Conservation (phyloP, 2,888 invertebrate species). For the Cheilosia pagana region DNA sequence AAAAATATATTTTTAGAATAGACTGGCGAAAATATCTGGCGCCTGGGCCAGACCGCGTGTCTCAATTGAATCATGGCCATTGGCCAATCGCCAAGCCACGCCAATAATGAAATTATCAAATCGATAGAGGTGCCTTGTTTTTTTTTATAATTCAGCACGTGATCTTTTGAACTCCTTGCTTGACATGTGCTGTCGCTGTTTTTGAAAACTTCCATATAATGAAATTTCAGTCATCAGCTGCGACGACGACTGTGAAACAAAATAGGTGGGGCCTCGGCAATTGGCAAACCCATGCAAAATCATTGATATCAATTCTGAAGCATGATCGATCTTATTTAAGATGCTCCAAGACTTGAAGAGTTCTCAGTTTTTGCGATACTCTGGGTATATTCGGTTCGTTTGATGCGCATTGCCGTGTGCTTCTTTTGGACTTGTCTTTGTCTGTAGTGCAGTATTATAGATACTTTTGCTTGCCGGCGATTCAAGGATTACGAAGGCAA, state of each 20-base stretch:
- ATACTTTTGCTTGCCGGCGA: slow-evolving; percentile 38
- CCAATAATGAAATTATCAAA: slow-evolving; percentile 7
- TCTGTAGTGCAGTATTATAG: neutral
- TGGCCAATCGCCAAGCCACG: neutral
- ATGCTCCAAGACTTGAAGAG: slow-evolving; percentile 19
- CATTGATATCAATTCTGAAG: slow-evolving; percentile 44
- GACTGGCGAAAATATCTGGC: neutral
- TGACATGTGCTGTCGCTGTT: slow-evolving; percentile 7
- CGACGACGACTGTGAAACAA: slow-evolving; percentile 3
- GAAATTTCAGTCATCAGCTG: slow-evolving; percentile 30
- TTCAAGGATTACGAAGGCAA: slow-evolving; percentile 38
- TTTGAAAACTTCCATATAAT: slow-evolving; percentile 9
- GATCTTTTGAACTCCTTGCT: slow-evolving; percentile 17
- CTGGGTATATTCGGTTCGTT: slow-evolving; percentile 26
- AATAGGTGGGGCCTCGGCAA: slow-evolving; percentile 13
- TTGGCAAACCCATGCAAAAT: slow-evolving; percentile 59
- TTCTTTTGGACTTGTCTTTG: neutral
- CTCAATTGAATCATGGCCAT: slow-evolving; percentile 8
- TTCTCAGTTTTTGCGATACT: slow-evolving; percentile 61
- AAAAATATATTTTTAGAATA: slow-evolving; percentile 1
- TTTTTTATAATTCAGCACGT: slow-evolving; percentile 6
- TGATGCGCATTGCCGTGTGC: neutral
- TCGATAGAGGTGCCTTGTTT: neutral
- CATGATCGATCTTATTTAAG: slow-evolving; percentile 65
- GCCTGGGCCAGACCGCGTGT: slow-evolving; percentile 13